A percentile compares a stretch with the other conserved stretches of the same genome.
These are phyloP conservation scores for Gymnosoma rotundatum DNA, from an alignment of 2,888 invertebrate species.

Conservation along the genomic window DNA sequence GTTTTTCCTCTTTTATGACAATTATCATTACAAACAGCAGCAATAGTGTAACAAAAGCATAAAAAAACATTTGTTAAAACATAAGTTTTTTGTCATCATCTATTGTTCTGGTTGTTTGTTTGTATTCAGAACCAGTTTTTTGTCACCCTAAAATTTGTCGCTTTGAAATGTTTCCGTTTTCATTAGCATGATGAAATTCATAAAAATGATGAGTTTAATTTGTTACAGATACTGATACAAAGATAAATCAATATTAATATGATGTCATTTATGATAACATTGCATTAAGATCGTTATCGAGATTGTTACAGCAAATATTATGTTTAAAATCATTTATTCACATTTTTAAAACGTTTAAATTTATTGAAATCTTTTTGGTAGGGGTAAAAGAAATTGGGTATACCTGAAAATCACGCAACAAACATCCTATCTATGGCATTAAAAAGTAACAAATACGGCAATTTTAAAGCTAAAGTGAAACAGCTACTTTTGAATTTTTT, in stretches of 20 bases:
- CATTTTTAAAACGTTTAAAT: background rate
- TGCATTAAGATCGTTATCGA: constrained; percentile 39
- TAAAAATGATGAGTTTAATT: constrained; percentile 56
- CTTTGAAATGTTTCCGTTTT: constrained; percentile 20
- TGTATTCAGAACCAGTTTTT: constrained; percentile 64
- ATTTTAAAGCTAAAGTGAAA: no score
- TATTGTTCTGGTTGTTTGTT: constrained; percentile 50
- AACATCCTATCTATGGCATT: no score
- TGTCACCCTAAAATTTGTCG: constrained; percentile 60
- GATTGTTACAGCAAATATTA: constrained; percentile 13
- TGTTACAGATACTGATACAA: constrained; percentile 41
- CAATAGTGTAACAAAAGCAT: constrained; percentile 51
- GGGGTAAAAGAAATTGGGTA: background rate
- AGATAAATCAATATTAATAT: constrained; percentile 42
- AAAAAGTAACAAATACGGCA: no score
- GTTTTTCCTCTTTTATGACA: constrained; percentile 54
- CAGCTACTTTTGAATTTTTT: no score
- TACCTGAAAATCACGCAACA: no score
- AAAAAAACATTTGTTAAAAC: constrained; percentile 66
- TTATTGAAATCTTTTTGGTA: background rate
- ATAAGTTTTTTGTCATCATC: constrained; percentile 66
- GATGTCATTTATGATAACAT: constrained; percentile 65
- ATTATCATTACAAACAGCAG: constrained; percentile 51
- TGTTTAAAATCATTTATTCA: background rate
- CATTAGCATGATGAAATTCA: constrained; percentile 60